Conservation (phyloP, 2,888 invertebrate genomes). For the Nowickia ferox region DNA sequence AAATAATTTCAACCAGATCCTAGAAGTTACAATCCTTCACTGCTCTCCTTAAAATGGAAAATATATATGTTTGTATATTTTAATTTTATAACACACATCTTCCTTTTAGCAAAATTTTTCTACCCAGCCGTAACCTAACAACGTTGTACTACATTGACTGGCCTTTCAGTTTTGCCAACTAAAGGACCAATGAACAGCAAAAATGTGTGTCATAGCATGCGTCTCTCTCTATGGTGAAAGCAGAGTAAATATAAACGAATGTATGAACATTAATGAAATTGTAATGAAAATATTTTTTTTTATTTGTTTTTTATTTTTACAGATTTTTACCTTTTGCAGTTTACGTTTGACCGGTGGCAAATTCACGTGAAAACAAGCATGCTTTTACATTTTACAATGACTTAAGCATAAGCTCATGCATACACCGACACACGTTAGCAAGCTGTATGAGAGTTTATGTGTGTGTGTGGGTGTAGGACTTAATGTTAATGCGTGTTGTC, state of each 20-base stretch:
- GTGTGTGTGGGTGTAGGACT: not conserved
- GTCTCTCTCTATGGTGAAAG: slow-evolving; percentile 23
- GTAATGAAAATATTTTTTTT: slow-evolving; percentile 63
- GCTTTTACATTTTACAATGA: not conserved
- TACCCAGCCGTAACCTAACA: not conserved
- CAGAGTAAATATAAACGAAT: slow-evolving; percentile 22
- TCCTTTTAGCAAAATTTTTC: too few species aligned
- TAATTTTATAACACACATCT: not conserved
- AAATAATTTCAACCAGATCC: too few species aligned
- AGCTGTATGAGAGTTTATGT: not conserved
- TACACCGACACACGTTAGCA: not conserved
- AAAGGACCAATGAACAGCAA: slow-evolving; percentile 40
- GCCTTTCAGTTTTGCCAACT: not conserved
- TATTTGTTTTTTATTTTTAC: not conserved
- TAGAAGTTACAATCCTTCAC: too few species aligned
- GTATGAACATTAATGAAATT: slow-evolving; percentile 61
- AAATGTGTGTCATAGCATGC: not conserved
- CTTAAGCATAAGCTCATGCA: slow-evolving; percentile 9
- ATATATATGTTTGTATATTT: too few species aligned
- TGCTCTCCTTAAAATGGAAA: too few species aligned
- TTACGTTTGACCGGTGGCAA: slow-evolving; percentile 14
- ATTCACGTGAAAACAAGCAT: slow-evolving; percentile 1
- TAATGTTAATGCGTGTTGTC: not conserved
- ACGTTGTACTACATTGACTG: slow-evolving; percentile 17
- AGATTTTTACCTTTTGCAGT: slow-evolving; percentile 11